Conservation (phyloP, 1,140 invertebrate genomes). For the Brachionus asplanchnoidis region DNA sequence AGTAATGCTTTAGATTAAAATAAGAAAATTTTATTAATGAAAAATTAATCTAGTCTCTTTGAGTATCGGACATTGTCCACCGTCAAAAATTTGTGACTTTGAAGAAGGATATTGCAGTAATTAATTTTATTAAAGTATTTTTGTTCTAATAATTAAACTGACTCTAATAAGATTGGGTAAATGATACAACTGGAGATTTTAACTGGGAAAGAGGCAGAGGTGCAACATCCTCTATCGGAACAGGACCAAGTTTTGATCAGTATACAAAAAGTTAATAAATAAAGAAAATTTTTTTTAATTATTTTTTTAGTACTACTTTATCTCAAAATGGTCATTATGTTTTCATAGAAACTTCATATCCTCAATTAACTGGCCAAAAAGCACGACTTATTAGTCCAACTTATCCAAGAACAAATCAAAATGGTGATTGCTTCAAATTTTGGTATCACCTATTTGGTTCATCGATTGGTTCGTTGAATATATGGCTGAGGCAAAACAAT, state of each 20-base stretch:
- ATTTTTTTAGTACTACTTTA: background rate
- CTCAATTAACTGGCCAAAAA: constrained; percentile 47
- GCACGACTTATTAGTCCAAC: constrained; percentile 48
- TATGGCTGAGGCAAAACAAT: background rate
- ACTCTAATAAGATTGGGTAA: constrained; percentile 44
- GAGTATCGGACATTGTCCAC: background rate
- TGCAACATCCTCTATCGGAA: constrained; percentile 45
- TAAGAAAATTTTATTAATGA: background rate
- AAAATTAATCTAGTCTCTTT: background rate
- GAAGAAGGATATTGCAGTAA: constrained; percentile 48
- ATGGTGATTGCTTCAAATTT: constrained; percentile 32
- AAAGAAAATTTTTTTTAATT: background rate
- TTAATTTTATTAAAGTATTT: background rate
- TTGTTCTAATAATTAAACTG: too few species aligned
- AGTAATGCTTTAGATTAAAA: background rate
- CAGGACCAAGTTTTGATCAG: constrained; percentile 50
- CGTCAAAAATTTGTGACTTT: constrained; percentile 47
- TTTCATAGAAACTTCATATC: constrained; percentile 45
- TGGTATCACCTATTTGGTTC: constrained; percentile 43
- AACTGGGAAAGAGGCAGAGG: constrained; percentile 26
- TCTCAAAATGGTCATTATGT: constrained; percentile 35
- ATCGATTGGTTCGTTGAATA: constrained; percentile 25
- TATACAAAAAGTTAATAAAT: background rate
- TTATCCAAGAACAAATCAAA: background rate
- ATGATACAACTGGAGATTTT: constrained; percentile 40